phyloP scores from a whole-genome alignment of 1,140 invertebrate genomes.

The Polypedilum vanderplanki region DNA sequence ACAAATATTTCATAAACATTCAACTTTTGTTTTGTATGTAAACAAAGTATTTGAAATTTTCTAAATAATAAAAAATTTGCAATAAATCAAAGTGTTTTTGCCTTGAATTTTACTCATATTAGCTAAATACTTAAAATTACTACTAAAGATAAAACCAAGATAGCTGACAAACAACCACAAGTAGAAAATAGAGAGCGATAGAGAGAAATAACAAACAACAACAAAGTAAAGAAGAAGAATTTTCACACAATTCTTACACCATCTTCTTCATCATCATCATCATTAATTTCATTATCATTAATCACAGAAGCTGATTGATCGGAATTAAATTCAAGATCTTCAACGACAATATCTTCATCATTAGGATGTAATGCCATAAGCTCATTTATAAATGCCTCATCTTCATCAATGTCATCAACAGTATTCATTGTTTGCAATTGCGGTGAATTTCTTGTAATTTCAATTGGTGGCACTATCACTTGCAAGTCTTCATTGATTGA shows the following conservation, averaged over 20 bases:
- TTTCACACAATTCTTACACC: constrained; percentile 5
- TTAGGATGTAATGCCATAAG: constrained; percentile 7
- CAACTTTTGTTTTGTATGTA: too few species aligned
- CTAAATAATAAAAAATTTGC: too few species aligned
- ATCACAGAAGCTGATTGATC: not conserved
- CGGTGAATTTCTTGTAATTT: not conserved
- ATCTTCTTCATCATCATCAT: not conserved
- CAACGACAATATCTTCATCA: constrained; percentile 11
- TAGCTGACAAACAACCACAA: not conserved
- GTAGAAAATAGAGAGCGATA: not conserved
- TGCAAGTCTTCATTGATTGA: not conserved
- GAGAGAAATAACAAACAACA: not conserved
- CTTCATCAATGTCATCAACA: constrained; percentile 6
- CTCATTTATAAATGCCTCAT: constrained; percentile 7
- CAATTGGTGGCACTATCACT: not conserved
- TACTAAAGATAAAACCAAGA: too few species aligned
- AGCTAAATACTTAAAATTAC: too few species aligned
- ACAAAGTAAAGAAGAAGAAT: not conserved
- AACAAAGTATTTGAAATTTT: too few species aligned
- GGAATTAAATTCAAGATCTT: not conserved
- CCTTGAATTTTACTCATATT: too few species aligned
- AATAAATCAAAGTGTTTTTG: too few species aligned
- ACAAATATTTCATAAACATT: too few species aligned
- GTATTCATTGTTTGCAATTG: not conserved
- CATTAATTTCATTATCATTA: not conserved